Conservation (phyloP, 2,888 invertebrate species). For the Drepanosiphum platanoidis region DNA sequence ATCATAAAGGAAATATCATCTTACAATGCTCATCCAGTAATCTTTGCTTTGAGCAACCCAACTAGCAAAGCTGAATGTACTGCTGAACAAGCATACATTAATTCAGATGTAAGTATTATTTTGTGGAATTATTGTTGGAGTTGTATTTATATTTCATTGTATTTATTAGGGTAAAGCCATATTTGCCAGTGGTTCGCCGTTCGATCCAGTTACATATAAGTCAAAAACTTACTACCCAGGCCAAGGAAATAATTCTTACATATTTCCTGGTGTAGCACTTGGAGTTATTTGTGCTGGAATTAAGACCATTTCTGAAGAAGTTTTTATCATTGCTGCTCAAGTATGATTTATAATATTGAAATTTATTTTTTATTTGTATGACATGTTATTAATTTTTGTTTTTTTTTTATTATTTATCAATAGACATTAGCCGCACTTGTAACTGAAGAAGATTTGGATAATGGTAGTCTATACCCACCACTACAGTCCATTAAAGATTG, state of each 20-base stretch:
- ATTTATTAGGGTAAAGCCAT: slow-evolving; percentile 82
- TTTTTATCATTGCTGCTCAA: slow-evolving; percentile 91
- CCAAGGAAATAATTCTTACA: slow-evolving; percentile 98
- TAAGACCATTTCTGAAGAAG: slow-evolving; percentile 88
- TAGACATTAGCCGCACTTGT: slow-evolving; percentile 85
- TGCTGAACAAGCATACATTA: slow-evolving; percentile 93
- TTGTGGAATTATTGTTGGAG: neutral
- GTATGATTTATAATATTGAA: slow-evolving; percentile 68
- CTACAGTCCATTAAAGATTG: slow-evolving; percentile 83
- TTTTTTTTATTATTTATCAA: slow-evolving; percentile 65
- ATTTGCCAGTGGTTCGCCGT: slow-evolving; percentile 97
- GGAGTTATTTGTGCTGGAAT: slow-evolving; percentile 90
- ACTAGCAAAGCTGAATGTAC: slow-evolving; percentile 99
- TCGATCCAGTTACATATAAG: slow-evolving; percentile 83
- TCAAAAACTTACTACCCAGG: slow-evolving; percentile 88
- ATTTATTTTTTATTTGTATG: slow-evolving; percentile 10
- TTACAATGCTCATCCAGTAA: slow-evolving; percentile 86
- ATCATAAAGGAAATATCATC: slow-evolving; percentile 88
- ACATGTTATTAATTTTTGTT: neutral
- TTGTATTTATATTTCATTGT: slow-evolving; percentile 43
- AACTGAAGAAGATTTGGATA: slow-evolving; percentile 79
- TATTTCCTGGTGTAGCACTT: slow-evolving; percentile 95
- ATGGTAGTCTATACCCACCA: slow-evolving; percentile 93
- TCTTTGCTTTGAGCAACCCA: slow-evolving; percentile 98
- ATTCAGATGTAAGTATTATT: slow-evolving; percentile 77